Evolutionary conservation across 2,888 invertebrate species (phyloP).

Genomic region (Cephus runcator): DNA sequence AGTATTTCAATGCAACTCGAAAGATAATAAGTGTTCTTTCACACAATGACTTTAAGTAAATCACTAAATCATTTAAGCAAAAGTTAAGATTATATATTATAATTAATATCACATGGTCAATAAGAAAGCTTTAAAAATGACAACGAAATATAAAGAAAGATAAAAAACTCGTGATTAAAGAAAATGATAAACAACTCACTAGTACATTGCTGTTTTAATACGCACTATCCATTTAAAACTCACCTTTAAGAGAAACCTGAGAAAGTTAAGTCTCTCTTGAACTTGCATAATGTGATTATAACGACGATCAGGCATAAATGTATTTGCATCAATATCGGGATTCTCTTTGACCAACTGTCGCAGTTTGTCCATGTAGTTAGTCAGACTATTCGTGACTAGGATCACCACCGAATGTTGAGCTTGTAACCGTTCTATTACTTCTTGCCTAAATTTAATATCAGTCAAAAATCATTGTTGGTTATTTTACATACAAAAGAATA

Average conservation of each 20-base stretch:
- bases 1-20: too few species aligned
- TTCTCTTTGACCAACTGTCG: slow-evolving; percentile 76
- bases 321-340: slow-evolving; percentile 81
- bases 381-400: slow-evolving; percentile 92
- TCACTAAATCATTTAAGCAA: too few species aligned
- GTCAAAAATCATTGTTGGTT: too few species aligned
- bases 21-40: too few species aligned
- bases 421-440: slow-evolving; percentile 91
- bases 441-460: slow-evolving; percentile 66
- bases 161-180: too few species aligned
- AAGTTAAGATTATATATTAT: too few species aligned
- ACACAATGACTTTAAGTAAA: too few species aligned
- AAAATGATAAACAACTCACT: too few species aligned
- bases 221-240: slow-evolving; percentile 4
- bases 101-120: too few species aligned
- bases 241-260: slow-evolving; percentile 86
- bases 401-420: slow-evolving; percentile 93
- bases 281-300: slow-evolving; percentile 94
- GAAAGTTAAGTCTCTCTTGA: slow-evolving; percentile 92
- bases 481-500: slow-evolving; percentile 15
- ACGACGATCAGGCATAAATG: slow-evolving; percentile 84
- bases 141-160: too few species aligned
- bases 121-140: too few species aligned
- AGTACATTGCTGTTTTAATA: too few species aligned
- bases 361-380: slow-evolving; percentile 89